Base-by-base conservation (phyloP, 2,797 vertebrate species). In the Atherinosoma microstoma region DNA sequence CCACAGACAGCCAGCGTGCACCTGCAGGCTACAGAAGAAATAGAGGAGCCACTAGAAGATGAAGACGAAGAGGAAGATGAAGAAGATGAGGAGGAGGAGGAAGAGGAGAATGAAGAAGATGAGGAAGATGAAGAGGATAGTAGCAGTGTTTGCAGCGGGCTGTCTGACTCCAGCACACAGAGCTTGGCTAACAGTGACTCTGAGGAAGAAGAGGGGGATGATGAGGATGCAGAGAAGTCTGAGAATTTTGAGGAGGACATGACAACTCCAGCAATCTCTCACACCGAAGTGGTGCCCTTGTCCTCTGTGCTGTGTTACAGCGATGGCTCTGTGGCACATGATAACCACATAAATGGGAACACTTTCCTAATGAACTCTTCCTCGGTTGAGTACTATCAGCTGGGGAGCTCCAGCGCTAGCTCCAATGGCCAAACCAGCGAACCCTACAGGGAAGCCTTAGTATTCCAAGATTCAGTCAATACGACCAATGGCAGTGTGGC, bases 91-190 rank as follows among this genome's bases (percentile, higher is more conserved):
- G 93, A 94, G 0, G 96, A 94, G 0, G 87, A 95, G 0, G 96
- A 98, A 0, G 90, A 94, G 0, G 96, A 94, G 0, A 73, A 94
- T 0, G 91, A 94, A 1, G 87, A 94, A 0, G 83, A 94, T 0
- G 92, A 94, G 0, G 94, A 95, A 0, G 94, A 95, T 0, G 94
- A 95, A n/a, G 95, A 95, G 45, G 98, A 99, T 5, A 97, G 97
- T n/a, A 98, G 97, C 93, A 99, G 98, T 58, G 94, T 98, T 76
- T 99, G 97, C 90, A 99, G 97, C 0, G 96, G 95, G 11, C 94
- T 97, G 78, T 99, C 97, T 0, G 98, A 99, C 91, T 99, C 97
- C 36, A 99, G 98, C 93, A 97, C 97, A 0, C 98, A 99, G 84
- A 99, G 97, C 91, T 93, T 99, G 84, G 97, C 96, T 0, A 97